Conservation (phyloP, 2,888 invertebrate species). For the Mesorhabditis spiculigera region DNA sequence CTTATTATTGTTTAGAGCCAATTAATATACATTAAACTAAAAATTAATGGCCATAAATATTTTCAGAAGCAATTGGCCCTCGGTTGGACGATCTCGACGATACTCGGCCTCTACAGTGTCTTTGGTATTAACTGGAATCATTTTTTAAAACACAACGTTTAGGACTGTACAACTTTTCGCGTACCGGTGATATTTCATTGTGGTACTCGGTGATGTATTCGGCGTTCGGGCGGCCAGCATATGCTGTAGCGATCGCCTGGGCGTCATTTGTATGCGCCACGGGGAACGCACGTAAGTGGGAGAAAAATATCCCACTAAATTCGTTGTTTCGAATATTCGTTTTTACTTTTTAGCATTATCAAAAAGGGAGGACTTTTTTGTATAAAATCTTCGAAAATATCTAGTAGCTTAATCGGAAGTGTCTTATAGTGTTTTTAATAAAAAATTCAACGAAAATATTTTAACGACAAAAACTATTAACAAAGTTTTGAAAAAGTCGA, state of each 20-base stretch:
- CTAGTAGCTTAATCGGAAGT: too few species aligned
- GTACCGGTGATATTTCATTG: conserved; percentile 53
- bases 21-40: neutral
- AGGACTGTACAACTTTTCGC: conserved; percentile 51
- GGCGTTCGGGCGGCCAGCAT: conserved; percentile 54
- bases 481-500: neutral
- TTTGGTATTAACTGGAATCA: neutral
- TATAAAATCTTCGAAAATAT: too few species aligned
- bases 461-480: neutral
- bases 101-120: conserved; percentile 5
- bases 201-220: conserved; percentile 41
- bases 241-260: conserved; percentile 62
- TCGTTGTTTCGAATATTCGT: neutral
- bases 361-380: too few species aligned
- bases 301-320: neutral
- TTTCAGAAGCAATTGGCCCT: conserved; percentile 24
- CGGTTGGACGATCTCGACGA: conserved; percentile 35
- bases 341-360: too few species aligned
- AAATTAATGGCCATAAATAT: neutral
- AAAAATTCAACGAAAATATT: neutral
- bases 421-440: too few species aligned
- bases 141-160: conserved; percentile 32
- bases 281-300: conserved; percentile 43
- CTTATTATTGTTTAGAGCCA: neutral
- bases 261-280: conserved; percentile 62